Evolutionary conservation across 2,888 invertebrate genomes (phyloP).

Genomic region (Acanthosepion esculentum): DNA sequence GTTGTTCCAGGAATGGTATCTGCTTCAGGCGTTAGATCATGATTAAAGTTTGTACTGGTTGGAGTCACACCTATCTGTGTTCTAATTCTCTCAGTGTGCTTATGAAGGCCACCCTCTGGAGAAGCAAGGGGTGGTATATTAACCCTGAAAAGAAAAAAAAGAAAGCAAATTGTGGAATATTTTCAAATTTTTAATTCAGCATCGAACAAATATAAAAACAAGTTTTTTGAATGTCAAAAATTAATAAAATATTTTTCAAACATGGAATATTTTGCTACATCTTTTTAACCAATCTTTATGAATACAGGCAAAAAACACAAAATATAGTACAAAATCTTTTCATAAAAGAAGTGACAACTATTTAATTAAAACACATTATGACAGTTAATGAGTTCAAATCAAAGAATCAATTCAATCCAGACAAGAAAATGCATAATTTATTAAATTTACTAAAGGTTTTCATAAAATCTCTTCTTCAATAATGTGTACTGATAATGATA

Average conservation of each 20-base stretch:
- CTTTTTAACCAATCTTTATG: too few relatives aligned
- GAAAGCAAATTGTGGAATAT: not conserved
- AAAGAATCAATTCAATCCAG: too few relatives aligned
- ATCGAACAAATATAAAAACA: not conserved
- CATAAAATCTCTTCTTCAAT: too few relatives aligned
- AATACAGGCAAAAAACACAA: too few relatives aligned
- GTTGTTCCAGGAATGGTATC: not conserved
- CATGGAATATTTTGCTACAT: too few relatives aligned
- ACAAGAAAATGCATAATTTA: too few relatives aligned
- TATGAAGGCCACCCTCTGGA: not conserved
- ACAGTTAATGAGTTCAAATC: too few relatives aligned
- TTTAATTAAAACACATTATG: too few relatives aligned
- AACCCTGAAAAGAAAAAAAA: slow-evolving; percentile 24
- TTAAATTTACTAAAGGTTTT: too few relatives aligned
- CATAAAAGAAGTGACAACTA: too few relatives aligned
- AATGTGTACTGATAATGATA: too few relatives aligned
- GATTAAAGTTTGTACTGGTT: not conserved
- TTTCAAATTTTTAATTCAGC: not conserved
- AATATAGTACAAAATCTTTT: too few relatives aligned
- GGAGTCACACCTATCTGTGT: slow-evolving; percentile 8
- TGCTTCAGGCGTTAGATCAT: not conserved
- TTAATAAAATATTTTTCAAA: not conserved
- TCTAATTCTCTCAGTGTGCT: not conserved
- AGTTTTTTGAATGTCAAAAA: not conserved
- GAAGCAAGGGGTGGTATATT: not conserved